Percentiles rank a stretch among this genome's conserved stretches.
These are phyloP conservation scores for Liopterus haemorrhoidalis DNA, from an alignment of 2,888 invertebrate genomes.

Conservation along the genomic window DNA sequence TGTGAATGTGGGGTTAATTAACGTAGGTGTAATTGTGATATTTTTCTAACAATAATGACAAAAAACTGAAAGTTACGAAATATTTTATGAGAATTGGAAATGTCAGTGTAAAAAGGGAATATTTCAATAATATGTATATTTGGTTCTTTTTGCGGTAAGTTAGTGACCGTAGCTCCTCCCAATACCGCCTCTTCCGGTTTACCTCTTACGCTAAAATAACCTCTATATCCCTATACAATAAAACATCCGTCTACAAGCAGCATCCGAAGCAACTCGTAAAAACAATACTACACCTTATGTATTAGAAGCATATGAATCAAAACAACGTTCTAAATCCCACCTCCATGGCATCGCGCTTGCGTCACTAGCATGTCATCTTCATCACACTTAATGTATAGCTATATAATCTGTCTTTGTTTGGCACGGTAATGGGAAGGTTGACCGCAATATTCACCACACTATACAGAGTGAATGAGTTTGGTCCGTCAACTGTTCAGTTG, in stretches of 20 bases:
- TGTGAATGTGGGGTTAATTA: too few species aligned
- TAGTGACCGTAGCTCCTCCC: conserved; percentile 27
- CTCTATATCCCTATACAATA: conserved; percentile 24
- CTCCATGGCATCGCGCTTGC: conserved; percentile 38
- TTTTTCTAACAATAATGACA: too few species aligned
- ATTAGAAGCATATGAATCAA: conserved; percentile 39
- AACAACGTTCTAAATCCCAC: conserved; percentile 35
- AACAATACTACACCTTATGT: conserved; percentile 41
- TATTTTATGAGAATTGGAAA: too few species aligned
- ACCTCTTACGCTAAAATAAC: conserved; percentile 28
- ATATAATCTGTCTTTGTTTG: conserved; percentile 27
- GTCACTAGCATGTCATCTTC: conserved; percentile 26
- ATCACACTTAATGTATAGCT: conserved; percentile 16
- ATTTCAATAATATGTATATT: conserved; percentile 24
- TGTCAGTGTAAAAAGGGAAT: conserved; percentile 20
- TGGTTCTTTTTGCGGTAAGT: conserved; percentile 33
- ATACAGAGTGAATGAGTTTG: conserved; percentile 31
- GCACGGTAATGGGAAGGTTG: conserved; percentile 37
- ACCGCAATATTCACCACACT: conserved; percentile 35
- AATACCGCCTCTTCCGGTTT: conserved; percentile 34
- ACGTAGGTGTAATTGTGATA: too few species aligned
- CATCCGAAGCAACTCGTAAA: conserved; percentile 27
- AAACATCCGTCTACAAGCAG: conserved; percentile 28
- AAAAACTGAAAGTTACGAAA: too few species aligned
- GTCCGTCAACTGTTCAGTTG: conserved; percentile 28